Evolutionary conservation across 2,113 vertebrate genomes (phyloP).

Genomic region (Benitochromis conjunctus): DNA sequence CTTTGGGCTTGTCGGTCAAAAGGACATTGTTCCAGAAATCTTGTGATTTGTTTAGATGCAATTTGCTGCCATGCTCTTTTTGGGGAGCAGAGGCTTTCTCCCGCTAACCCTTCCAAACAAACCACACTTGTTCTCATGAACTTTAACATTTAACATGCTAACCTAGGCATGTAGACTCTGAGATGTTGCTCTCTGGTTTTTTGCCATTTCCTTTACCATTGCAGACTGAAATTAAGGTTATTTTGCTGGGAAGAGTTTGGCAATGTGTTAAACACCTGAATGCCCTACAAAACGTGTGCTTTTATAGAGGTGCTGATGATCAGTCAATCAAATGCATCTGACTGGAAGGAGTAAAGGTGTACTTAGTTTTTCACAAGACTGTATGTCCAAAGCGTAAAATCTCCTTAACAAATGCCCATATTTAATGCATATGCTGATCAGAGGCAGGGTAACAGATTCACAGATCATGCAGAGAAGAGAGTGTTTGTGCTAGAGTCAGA

Average conservation of each 20-base stretch:
- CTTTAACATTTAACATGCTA: neutral
- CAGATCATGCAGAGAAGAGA: no score
- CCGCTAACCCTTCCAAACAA: neutral
- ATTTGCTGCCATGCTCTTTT: fast-evolving
- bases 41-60: neutral
- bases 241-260: neutral
- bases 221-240: neutral
- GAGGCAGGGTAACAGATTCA: no score
- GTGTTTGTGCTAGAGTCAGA: no score
- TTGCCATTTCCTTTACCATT: neutral
- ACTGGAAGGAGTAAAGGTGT: neutral
- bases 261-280: neutral
- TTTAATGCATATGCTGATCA: no score
- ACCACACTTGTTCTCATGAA: neutral
- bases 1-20: neutral
- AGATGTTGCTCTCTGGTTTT: neutral
- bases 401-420: neutral
- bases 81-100: neutral
- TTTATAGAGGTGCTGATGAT: neutral
- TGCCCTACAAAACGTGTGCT: neutral
- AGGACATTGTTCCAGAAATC: neutral
- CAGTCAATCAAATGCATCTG: neutral
- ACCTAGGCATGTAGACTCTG: neutral
- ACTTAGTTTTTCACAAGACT: neutral
- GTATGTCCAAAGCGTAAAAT: neutral